phyloP scores from a whole-genome alignment of 2,797 vertebrate species.

The Clarias fuscus region DNA sequence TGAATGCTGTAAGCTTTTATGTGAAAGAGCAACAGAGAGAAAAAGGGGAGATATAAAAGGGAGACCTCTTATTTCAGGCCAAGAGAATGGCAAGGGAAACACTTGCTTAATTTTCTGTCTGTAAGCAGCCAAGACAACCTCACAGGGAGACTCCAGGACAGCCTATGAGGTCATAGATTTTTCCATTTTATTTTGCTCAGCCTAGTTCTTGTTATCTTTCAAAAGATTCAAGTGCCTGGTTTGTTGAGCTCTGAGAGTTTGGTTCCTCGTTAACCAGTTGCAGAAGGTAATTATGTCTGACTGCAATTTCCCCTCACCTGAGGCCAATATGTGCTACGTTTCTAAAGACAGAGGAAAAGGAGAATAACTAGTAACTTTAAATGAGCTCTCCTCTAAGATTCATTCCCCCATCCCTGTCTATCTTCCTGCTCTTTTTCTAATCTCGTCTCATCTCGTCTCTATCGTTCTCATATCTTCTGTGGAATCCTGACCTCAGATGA shows the following conservation, averaged over 20 bases:
- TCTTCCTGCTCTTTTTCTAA: not conserved
- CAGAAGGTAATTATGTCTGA: slow-evolving; percentile 17
- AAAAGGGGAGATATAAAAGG: not conserved
- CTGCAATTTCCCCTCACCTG: slow-evolving; percentile 7
- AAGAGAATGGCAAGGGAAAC: not conserved
- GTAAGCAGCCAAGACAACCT: slow-evolving; percentile 44
- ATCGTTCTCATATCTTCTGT: slow-evolving; percentile 51
- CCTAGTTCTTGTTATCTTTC: slow-evolving; percentile 30
- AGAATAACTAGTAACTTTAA: not conserved
- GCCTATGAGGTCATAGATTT: slow-evolving; percentile 69
- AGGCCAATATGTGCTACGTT: slow-evolving; percentile 20
- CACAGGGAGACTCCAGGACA: slow-evolving; percentile 66
- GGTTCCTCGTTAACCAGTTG: slow-evolving; percentile 61
- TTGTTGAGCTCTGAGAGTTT: slow-evolving; percentile 16
- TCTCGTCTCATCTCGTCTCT: slow-evolving; percentile 16
- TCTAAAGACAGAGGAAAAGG: slow-evolving; percentile 4
- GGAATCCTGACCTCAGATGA: slow-evolving; percentile 18
- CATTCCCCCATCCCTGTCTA: not conserved
- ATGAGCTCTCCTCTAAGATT: not conserved
- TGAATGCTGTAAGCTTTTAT: not conserved
- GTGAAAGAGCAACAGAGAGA: not conserved
- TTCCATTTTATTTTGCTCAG: slow-evolving; percentile 4
- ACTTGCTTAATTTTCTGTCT: not conserved
- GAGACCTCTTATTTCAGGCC: not conserved
- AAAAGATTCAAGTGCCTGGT: not conserved